A percentile compares a stretch with the other conserved stretches of the same genome.
phyloP scores from a whole-genome alignment of 1,140 invertebrate genomes.

The Medauroidea extradentata region DNA sequence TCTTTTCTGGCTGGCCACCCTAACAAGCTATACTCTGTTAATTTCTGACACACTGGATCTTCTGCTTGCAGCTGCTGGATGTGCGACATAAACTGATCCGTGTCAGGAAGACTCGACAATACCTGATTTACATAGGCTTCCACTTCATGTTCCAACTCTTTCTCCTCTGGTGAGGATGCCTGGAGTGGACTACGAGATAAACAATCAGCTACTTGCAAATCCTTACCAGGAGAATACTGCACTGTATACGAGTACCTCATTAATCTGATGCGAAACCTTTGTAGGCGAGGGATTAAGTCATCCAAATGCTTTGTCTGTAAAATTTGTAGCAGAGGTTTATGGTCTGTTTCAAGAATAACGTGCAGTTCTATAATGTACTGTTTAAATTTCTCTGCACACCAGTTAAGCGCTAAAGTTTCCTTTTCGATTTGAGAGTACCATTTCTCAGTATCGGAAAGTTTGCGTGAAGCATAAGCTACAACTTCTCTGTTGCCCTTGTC shows the following conservation, averaged over 20 bases:
- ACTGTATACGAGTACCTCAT: no score
- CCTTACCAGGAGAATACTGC: constrained; percentile 26
- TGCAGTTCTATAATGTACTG: constrained; percentile 27
- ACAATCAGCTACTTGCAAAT: constrained; percentile 34
- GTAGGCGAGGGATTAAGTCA: constrained; percentile 35
- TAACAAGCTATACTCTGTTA: constrained; percentile 16
- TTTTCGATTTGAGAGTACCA: constrained; percentile 34
- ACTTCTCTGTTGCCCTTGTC: constrained; percentile 16
- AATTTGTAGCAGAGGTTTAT: constrained; percentile 30
- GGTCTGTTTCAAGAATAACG: constrained; percentile 32
- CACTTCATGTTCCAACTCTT: no score
- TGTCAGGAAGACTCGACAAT: background rate
- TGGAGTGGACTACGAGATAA: constrained; percentile 26
- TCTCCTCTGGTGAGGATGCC: no score
- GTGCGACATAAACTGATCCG: constrained; percentile 12
- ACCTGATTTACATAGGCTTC: no score
- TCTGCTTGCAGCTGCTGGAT: background rate
- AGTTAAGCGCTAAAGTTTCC: constrained; percentile 27
- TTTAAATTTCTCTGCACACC: constrained; percentile 19
- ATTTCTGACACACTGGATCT: constrained; percentile 17
- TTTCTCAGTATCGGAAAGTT: constrained; percentile 27
- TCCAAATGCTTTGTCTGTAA: constrained; percentile 27
- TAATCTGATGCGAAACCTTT: constrained; percentile 32
- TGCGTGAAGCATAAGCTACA: constrained; percentile 30
- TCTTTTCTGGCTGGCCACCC: constrained; percentile 18